Conservation (phyloP, 2,113 vertebrate genomes). For the Halichoerus grypus region DNA sequence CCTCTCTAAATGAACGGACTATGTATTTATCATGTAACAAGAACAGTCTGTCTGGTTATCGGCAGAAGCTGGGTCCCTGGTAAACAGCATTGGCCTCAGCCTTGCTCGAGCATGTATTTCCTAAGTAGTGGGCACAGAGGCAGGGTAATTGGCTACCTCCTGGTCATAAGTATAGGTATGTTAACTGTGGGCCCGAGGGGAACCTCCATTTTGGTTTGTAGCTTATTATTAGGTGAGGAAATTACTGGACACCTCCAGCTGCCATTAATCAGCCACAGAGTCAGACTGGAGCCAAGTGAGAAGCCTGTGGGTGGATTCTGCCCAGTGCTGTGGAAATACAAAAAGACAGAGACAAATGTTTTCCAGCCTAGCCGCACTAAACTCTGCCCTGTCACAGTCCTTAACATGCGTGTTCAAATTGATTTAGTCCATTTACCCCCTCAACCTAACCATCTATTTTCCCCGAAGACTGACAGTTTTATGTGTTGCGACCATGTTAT, state of each 20-base stretch:
- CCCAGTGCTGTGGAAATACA: constrained; percentile 88
- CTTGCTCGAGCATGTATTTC: background rate
- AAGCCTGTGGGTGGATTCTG: constrained; percentile 88
- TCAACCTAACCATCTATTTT: constrained; percentile 91
- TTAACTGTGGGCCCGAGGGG: constrained; percentile 84
- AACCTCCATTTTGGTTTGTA: constrained; percentile 83
- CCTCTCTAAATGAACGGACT: background rate
- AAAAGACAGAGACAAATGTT: constrained; percentile 93
- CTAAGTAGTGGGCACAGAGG: background rate
- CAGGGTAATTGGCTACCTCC: background rate
- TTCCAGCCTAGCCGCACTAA: constrained; percentile 87
- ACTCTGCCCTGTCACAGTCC: constrained; percentile 88
- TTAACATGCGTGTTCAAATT: constrained; percentile 91
- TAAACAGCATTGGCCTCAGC: background rate
- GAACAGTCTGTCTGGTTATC: background rate
- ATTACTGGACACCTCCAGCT: constrained; percentile 95
- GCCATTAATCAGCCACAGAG: constrained; percentile 95
- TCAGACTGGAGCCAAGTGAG: constrained; percentile 93
- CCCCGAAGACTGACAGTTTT: constrained; percentile 93
- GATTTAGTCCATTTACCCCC: constrained; percentile 92
- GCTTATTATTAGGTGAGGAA: constrained; percentile 93
- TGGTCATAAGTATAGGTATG: constrained; percentile 22
- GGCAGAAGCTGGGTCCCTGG: background rate
- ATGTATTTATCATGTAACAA: background rate
- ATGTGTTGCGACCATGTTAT: constrained; percentile 93